These are phyloP conservation scores for Dasysyrphus albostriatus DNA, from an alignment of 2,888 invertebrate species.

Conservation along the genomic window DNA sequence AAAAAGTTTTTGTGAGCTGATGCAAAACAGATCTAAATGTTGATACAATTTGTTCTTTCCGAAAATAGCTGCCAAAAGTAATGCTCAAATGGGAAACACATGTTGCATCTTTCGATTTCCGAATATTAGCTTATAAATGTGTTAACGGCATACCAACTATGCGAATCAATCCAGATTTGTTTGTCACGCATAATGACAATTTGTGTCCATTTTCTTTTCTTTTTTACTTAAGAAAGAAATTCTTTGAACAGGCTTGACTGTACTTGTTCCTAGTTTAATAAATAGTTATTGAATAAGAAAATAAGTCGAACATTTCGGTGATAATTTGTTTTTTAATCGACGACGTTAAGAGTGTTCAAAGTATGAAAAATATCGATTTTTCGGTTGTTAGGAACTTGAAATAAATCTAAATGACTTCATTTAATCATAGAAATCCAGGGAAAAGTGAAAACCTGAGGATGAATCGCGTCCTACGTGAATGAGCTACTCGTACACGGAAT, in stretches of 20 bases:
- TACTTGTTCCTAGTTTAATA: too few species aligned
- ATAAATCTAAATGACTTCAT: too few species aligned
- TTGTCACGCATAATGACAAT: background rate
- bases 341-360: too few species aligned
- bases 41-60: background rate
- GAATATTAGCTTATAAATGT: background rate
- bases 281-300: too few species aligned
- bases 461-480: too few species aligned
- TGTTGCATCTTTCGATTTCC: slow-evolving; percentile 52
- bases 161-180: background rate
- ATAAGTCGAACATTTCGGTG: too few species aligned
- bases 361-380: too few species aligned
- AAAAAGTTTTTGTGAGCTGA: background rate
- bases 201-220: background rate
- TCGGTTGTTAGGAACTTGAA: too few species aligned
- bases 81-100: slow-evolving; percentile 48
- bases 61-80: slow-evolving; percentile 46
- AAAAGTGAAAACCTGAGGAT: too few species aligned
- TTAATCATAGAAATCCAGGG: too few species aligned
- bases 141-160: background rate
- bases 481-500: too few species aligned
- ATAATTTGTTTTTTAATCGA: too few species aligned
- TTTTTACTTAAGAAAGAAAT: background rate
- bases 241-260: background rate
- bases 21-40: background rate